A percentile compares a stretch with the other conserved stretches of the same genome.
These are phyloP conservation scores for Canis aureus DNA, from an alignment of 2,113 vertebrate species.

Conservation along the genomic window DNA sequence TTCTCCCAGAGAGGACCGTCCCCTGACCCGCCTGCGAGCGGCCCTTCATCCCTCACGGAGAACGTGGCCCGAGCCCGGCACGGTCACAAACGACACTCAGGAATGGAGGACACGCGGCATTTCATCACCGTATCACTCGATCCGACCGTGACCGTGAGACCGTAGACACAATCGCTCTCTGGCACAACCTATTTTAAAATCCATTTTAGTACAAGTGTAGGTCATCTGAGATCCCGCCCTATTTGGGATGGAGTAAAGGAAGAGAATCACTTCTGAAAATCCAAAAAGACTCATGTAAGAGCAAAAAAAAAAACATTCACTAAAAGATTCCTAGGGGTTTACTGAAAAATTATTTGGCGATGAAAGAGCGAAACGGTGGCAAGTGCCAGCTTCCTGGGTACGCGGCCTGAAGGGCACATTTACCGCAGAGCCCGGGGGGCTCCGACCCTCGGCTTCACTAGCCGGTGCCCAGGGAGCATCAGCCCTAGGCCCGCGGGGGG, in stretches of 20 bases:
- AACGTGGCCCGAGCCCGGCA: accelerated
- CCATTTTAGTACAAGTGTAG: not conserved
- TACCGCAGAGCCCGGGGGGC: too few relatives aligned
- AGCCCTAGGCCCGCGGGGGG: accelerated
- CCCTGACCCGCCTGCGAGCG: not conserved
- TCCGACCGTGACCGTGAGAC: not conserved
- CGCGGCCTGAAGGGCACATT: not conserved
- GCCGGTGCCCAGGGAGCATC: not conserved
- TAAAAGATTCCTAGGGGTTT: not conserved
- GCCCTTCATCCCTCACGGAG: not conserved
- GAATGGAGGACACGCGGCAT: not conserved
- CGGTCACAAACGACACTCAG: not conserved
- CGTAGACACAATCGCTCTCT: not conserved
- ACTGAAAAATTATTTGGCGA: not conserved
- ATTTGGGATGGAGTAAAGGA: not conserved
- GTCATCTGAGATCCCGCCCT: not conserved
- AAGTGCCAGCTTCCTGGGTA: not conserved
- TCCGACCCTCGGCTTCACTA: accelerated
- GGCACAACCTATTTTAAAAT: not conserved
- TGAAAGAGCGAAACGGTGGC: not conserved
- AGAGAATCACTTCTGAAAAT: not conserved
- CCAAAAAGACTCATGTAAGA: not conserved
- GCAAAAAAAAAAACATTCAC: not conserved
- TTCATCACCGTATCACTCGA: not conserved
- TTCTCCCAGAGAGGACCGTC: not conserved